A percentile compares a stretch with the other conserved stretches of the same genome.
Conservation (phyloP, 1,140 invertebrate genomes). For the Drosophila tristis region DNA sequence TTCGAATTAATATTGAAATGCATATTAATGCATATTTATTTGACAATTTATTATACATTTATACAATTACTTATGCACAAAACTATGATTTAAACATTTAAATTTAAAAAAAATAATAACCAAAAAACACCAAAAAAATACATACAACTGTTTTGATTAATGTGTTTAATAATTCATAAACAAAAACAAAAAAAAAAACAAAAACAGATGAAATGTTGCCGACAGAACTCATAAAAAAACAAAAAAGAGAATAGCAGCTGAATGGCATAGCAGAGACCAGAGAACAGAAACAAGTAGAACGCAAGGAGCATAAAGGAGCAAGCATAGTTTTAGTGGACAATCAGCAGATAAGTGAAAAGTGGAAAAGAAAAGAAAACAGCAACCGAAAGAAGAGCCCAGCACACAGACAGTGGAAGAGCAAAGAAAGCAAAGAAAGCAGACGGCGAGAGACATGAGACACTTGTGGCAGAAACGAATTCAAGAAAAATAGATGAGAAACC, state of each 20-base stretch:
- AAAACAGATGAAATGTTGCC: constrained; percentile 16
- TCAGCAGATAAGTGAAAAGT: constrained; percentile 65
- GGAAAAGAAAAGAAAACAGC: constrained; percentile 20
- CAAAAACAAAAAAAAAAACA: constrained; percentile 47
- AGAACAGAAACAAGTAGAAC: constrained; percentile 35
- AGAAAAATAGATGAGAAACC: constrained; percentile 17
- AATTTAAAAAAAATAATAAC: constrained; percentile 1
- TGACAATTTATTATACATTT: constrained; percentile 76
- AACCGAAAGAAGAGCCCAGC: constrained; percentile 12
- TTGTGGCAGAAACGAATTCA: constrained; percentile 12
- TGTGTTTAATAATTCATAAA: constrained; percentile 59
- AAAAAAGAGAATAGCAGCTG: constrained; percentile 26
- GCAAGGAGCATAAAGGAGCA: constrained; percentile 47
- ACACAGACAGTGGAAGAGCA: constrained; percentile 11
- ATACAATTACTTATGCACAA: constrained; percentile 78
- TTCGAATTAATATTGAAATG: constrained; percentile 41
- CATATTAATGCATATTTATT: constrained; percentile 65
- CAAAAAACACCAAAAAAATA: constrained; percentile 3
- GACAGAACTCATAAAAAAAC: constrained; percentile 16
- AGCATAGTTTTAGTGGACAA: constrained; percentile 82
- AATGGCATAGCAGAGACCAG: constrained; percentile 14
- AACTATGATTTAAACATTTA: constrained; percentile 61
- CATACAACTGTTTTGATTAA: constrained; percentile 64
- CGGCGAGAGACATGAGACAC: constrained; percentile 4
- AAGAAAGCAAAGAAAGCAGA: background rate